Evolutionary conservation across 2,888 invertebrate species (phyloP).

Genomic region (Lapara coniferarum): DNA sequence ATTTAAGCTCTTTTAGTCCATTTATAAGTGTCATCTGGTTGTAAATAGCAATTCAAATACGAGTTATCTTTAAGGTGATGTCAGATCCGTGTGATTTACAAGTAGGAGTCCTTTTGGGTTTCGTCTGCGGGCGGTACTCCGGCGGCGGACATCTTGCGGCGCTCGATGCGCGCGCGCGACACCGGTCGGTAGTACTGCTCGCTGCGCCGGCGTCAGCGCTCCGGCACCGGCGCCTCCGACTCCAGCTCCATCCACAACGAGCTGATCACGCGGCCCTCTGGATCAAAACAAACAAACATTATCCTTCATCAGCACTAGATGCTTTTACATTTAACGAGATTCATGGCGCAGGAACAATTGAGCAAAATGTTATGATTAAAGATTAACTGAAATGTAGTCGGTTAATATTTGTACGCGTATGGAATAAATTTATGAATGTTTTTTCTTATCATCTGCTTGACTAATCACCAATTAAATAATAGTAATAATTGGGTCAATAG

Average conservation of each 20-base stretch:
- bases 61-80: slow-evolving; percentile 32
- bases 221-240: slow-evolving; percentile 68
- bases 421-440: too few relatives aligned
- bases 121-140: slow-evolving; percentile 74
- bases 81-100: slow-evolving; percentile 44
- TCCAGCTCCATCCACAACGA: slow-evolving; percentile 79
- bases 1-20: neutral
- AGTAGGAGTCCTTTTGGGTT: slow-evolving; percentile 48
- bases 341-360: too few relatives aligned
- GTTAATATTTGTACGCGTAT: too few relatives aligned
- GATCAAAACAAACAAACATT: slow-evolving; percentile 4
- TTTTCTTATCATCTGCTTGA: too few relatives aligned
- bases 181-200: slow-evolving; percentile 82
- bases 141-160: slow-evolving; percentile 78
- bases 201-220: slow-evolving; percentile 81
- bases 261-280: slow-evolving; percentile 70
- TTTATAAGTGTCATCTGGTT: neutral
- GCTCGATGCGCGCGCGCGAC: slow-evolving; percentile 71
- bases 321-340: too few relatives aligned
- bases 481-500: too few relatives aligned
- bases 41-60: slow-evolving; percentile 1
- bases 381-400: too few relatives aligned
- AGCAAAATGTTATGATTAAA: too few relatives aligned
- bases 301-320: too few relatives aligned
- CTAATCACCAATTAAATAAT: too few relatives aligned